Evolutionary conservation across 2,888 invertebrate species (phyloP), one percentile per base, ranked within the genome.

Genomic region (Xestia c-nigrum): DNA sequence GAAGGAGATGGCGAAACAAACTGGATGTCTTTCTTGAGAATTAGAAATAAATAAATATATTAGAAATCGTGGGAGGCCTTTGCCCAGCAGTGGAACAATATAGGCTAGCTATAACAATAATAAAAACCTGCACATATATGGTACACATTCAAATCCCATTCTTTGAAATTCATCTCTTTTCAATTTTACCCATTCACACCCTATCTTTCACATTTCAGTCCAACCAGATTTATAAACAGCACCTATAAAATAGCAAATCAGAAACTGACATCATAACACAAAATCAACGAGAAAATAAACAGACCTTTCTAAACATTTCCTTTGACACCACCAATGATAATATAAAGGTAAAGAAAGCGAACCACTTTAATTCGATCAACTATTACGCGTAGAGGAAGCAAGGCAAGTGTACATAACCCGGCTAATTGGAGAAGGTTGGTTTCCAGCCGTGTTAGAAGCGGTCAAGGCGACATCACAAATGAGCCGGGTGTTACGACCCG

Each of bases 331-430:
- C 47, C 84, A 76, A 71, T 74, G 87, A 87, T 87, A 88, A 78
- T 86, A 85, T 83, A 80, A 85, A 88, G 74, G 72, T 63, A 85
- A 87, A 85, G 89, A 88, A 87, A 88, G 89, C 81, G 74, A 77
- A 78, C 85, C 80, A 85, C 84, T 87, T 85, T 87, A 88, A 88
- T 87, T 88, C 87, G 89, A 87, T 85, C 84, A 87, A 79, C 78
- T 85, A 86, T 86, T 83, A 86, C 78, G 87, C 81, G 83, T 81
- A 72, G 55, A 88, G 82, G 85, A 87, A 81, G 83, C 83, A 78
- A 86, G 73, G 84, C 81, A 82, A 85, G 78, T 80, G 86, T 75
- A 59, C 79, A 61, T 80, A 76, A 85, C 55, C 63, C 85, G 50
- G 3, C 78, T 72, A 74, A 79, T 76, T 78, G 9, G 16, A 69